These are phyloP conservation scores for Drosophila prosaltans DNA, from an alignment of 1,140 invertebrate species.

Conservation along the genomic window DNA sequence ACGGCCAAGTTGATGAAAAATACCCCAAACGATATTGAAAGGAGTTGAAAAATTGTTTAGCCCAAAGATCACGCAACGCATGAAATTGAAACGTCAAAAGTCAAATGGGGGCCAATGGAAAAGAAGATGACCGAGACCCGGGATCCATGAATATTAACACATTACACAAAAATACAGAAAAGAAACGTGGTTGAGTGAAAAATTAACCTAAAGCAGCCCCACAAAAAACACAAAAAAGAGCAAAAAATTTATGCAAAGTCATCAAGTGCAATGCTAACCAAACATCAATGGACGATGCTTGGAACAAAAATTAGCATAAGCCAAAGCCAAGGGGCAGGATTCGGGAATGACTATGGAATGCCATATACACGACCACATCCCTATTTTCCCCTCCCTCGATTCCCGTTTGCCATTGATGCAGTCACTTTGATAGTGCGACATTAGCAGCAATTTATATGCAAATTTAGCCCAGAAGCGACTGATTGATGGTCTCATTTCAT, in stretches of 20 bases:
- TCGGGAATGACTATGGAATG: constrained; percentile 55
- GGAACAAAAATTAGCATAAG: constrained; percentile 77
- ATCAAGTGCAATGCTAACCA: constrained; percentile 78
- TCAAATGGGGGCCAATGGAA: constrained; percentile 31
- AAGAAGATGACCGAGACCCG: constrained; percentile 7
- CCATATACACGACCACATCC: constrained; percentile 45
- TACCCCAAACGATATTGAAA: constrained; percentile 25
- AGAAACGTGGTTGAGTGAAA: constrained; percentile 74
- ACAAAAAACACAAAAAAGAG: background rate
- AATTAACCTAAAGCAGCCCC: constrained; percentile 64
- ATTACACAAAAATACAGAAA: constrained; percentile 49
- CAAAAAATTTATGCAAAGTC: constrained; percentile 73
- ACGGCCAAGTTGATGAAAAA: constrained; percentile 38
- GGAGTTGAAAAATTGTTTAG: constrained; percentile 53
- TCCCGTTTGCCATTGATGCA: constrained; percentile 57
- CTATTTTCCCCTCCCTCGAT: background rate
- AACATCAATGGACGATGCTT: constrained; percentile 69
- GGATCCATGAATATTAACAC: constrained; percentile 70
- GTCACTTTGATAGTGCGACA: constrained; percentile 81
- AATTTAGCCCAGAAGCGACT: constrained; percentile 60
- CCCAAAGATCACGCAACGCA: constrained; percentile 45
- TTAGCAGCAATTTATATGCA: constrained; percentile 83
- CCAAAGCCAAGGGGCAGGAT: constrained; percentile 38
- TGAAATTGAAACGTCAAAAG: constrained; percentile 72
- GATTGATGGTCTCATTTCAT: constrained; percentile 75